phyloP scores from a whole-genome alignment of 2,888 invertebrate species.

The Tridacna gigas region DNA sequence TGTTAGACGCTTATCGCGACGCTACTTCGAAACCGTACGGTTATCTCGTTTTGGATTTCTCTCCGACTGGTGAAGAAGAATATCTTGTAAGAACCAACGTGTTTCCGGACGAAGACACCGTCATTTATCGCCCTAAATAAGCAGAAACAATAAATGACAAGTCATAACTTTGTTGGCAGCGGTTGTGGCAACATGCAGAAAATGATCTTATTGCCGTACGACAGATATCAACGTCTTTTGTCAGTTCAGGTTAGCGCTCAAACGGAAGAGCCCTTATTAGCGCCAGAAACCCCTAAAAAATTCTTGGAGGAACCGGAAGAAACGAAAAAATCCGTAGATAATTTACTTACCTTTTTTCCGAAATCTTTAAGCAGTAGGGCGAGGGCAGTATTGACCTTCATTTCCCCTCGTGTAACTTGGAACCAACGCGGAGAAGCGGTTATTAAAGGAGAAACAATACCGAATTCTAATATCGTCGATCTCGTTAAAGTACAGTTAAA shows the following conservation, averaged over 20 bases:
- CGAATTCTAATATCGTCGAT: conserved; percentile 46
- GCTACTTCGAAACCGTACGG: conserved; percentile 49
- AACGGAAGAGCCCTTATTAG: background rate
- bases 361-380: conserved; percentile 31
- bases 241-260: background rate
- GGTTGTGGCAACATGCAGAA: conserved; percentile 37
- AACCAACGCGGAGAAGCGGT: conserved; percentile 48
- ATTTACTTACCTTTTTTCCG: conserved; percentile 28
- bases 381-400: conserved; percentile 24
- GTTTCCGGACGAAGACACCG: conserved; percentile 50
- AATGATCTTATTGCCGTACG: conserved; percentile 36
- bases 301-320: background rate
- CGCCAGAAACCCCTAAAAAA: background rate
- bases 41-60: conserved; percentile 58
- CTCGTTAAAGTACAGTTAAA: conserved; percentile 44
- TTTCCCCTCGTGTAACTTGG: conserved; percentile 34
- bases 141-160: background rate
- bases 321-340: background rate
- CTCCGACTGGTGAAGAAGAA: conserved; percentile 33
- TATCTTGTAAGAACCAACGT: conserved; percentile 42
- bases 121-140: conserved; percentile 35
- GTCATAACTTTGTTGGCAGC: background rate
- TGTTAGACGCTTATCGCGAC: conserved; percentile 54
- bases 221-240: conserved; percentile 37
- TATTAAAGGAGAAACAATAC: conserved; percentile 20